Percentiles rank a stretch among this genome's conserved stretches.
Conservation (phyloP, 2,113 vertebrate species). For the Phodopus roborovskii region DNA sequence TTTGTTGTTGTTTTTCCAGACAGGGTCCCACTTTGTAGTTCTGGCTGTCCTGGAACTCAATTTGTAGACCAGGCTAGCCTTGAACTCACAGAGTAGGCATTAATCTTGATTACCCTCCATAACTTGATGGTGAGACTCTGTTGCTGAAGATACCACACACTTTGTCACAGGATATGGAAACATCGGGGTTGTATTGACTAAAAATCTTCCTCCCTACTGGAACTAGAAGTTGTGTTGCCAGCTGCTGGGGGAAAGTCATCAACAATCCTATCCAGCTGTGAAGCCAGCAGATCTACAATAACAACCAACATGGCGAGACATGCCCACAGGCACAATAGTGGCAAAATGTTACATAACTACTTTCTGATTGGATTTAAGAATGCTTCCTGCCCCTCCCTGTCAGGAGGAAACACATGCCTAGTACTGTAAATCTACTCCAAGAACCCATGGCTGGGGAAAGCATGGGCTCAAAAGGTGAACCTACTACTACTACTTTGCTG, state of each 20-base stretch:
- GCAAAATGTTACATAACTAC: not conserved
- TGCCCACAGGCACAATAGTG: not conserved
- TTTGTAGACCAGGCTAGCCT: too few species aligned
- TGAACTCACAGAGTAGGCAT: not conserved
- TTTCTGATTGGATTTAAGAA: not conserved
- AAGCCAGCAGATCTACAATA: not conserved
- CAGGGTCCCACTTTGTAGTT: too few species aligned
- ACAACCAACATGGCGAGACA: not conserved
- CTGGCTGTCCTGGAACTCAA: too few species aligned
- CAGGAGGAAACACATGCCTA: not conserved
- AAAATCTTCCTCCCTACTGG: not conserved
- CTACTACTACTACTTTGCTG: not conserved
- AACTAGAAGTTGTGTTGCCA: not conserved
- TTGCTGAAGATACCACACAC: not conserved
- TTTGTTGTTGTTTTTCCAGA: not conserved
- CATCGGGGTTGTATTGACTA: too few species aligned
- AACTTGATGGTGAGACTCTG: not conserved
- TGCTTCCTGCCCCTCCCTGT: not conserved
- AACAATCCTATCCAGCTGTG: not conserved
- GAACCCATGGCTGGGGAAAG: not conserved
- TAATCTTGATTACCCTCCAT: not conserved
- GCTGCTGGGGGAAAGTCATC: not conserved
- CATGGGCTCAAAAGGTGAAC: not conserved
- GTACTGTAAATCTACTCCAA: not conserved
- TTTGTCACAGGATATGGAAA: not conserved